A percentile compares a stretch with the other conserved stretches of the same genome.
Evolutionary conservation across 2,113 vertebrate species (phyloP).

Genomic region (Apaloderma vittatum): DNA sequence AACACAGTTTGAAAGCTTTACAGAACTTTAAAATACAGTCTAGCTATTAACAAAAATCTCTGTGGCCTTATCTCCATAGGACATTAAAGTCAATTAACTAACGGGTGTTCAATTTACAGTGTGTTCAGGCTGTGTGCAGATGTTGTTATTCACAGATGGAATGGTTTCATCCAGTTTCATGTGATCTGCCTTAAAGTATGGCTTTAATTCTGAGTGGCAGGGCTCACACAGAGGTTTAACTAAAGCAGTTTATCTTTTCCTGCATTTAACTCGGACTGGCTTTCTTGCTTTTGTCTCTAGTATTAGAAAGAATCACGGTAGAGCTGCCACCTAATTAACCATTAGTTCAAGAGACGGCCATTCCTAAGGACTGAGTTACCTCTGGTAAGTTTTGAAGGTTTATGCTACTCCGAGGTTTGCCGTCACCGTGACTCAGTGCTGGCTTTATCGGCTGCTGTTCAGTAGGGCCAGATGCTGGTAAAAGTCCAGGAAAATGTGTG

Average conservation of each 20-base stretch:
- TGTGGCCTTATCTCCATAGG: not conserved
- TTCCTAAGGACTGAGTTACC: not conserved
- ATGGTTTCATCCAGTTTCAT: not conserved
- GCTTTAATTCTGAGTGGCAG: not conserved
- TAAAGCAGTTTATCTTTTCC: not conserved
- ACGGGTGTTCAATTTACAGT: not conserved
- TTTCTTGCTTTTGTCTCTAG: not conserved
- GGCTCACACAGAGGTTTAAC: not conserved
- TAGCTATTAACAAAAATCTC: not conserved
- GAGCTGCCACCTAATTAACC: not conserved
- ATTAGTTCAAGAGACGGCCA: not conserved
- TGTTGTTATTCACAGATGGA: not conserved
- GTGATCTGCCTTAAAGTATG: not conserved
- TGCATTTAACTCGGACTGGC: not conserved
- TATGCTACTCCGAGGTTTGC: not conserved
- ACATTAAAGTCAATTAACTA: not conserved
- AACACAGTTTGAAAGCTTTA: not conserved
- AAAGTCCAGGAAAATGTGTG: not conserved
- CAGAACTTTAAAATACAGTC: not conserved
- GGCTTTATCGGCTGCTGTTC: not conserved
- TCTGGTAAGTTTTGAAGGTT: not conserved
- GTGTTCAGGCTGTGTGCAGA: not conserved
- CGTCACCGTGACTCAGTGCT: not conserved
- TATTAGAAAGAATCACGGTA: not conserved
- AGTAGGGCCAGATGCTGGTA: not conserved